Evolutionary conservation across 2,113 vertebrate genomes (phyloP).

Genomic region (Circaetus gallicus): DNA sequence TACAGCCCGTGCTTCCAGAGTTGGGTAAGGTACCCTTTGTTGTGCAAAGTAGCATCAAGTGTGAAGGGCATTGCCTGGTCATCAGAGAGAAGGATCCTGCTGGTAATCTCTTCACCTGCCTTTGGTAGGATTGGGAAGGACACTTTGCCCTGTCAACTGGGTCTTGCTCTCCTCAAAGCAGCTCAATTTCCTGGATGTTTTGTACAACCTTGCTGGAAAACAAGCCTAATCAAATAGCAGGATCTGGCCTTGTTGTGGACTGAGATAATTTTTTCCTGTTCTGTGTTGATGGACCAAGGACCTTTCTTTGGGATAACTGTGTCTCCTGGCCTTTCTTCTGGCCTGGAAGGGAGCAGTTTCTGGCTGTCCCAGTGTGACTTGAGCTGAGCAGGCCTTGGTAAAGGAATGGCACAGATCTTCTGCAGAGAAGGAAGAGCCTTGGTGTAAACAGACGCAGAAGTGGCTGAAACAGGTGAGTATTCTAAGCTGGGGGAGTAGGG

Average conservation of each 20-base stretch:
- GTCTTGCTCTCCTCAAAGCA: neutral
- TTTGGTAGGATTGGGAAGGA: neutral
- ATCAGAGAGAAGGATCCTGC: neutral
- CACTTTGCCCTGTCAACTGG: neutral
- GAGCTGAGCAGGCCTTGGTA: neutral
- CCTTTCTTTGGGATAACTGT: neutral
- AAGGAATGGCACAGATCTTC: neutral
- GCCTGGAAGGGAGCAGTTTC: neutral
- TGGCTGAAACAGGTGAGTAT: neutral
- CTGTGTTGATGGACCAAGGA: neutral
- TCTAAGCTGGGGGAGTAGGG: neutral
- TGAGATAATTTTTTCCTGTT: neutral
- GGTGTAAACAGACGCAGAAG: neutral
- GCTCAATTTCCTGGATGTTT: neutral
- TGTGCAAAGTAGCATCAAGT: neutral
- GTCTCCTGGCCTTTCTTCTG: neutral
- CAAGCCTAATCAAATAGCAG: neutral
- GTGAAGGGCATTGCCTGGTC: neutral
- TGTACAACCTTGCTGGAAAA: neutral
- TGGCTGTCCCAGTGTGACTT: neutral
- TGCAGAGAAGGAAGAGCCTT: neutral
- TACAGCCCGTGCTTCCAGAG: neutral
- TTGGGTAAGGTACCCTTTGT: neutral
- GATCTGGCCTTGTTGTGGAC: neutral
- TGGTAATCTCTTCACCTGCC: neutral